Evolutionary conservation across 2,113 vertebrate genomes (phyloP).

Genomic region (Saccopteryx leptura): DNA sequence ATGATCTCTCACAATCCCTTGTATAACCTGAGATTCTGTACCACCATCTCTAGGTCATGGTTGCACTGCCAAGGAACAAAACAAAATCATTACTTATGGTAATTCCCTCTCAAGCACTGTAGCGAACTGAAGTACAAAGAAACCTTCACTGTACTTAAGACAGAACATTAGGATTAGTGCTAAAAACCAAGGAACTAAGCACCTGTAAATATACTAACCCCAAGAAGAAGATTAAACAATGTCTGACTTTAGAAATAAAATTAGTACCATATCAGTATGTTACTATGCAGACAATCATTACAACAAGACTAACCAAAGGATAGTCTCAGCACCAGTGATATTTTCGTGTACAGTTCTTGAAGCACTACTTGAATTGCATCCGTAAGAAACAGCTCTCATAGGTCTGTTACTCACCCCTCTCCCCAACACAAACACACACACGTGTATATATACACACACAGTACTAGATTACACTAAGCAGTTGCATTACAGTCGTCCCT

Average conservation of each 20-base stretch:
- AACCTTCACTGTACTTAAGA: slow-evolving; percentile 41
- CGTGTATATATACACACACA: not conserved
- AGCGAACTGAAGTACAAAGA: slow-evolving; percentile 34
- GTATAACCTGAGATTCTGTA: slow-evolving; percentile 79
- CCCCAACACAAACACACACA: not conserved
- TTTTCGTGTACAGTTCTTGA: slow-evolving; percentile 27
- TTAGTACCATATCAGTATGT: not conserved
- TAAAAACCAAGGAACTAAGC: slow-evolving; percentile 60
- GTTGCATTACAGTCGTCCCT: not conserved
- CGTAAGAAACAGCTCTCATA: not conserved
- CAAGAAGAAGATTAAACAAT: slow-evolving; percentile 29
- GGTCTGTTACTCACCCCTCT: not conserved
- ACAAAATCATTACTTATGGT: slow-evolving; percentile 49
- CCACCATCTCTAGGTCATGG: slow-evolving; percentile 78
- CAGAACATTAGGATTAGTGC: slow-evolving; percentile 60
- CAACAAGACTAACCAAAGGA: slow-evolving; percentile 41
- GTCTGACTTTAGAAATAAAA: slow-evolving; percentile 41
- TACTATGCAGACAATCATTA: not conserved
- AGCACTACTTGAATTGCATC: slow-evolving; percentile 9
- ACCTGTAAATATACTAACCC: not conserved
- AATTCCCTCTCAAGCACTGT: not conserved
- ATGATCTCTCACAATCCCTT: slow-evolving; percentile 78
- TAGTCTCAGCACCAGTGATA: not conserved
- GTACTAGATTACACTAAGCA: not conserved
- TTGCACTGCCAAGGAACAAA: slow-evolving; percentile 59